phyloP scores from a whole-genome alignment of 2,797 vertebrate genomes.

The Ibycter americanus region DNA sequence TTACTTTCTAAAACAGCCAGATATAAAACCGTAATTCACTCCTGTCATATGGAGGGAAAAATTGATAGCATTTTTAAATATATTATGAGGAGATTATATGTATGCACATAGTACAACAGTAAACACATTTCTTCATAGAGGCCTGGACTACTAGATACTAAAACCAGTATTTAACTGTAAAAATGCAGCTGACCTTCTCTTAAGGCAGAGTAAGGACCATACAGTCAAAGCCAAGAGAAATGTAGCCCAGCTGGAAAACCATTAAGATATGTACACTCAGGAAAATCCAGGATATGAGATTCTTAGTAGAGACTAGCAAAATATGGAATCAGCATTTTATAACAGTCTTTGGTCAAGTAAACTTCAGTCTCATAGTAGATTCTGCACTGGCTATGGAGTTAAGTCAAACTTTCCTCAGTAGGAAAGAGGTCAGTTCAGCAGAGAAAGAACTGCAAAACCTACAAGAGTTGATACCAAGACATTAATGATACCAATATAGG shows the following conservation, averaged over 20 bases:
- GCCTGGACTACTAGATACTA: not conserved
- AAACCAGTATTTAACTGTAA: not conserved
- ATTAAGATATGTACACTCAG: rapidly evolving
- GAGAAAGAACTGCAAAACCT: not conserved
- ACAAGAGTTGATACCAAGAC: not conserved
- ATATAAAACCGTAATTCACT: not conserved
- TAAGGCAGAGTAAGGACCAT: not conserved
- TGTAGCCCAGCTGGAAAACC: not conserved
- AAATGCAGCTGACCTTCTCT: not conserved
- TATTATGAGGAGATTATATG: not conserved
- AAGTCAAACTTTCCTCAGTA: not conserved
- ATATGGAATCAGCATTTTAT: not conserved
- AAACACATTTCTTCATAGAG: not conserved
- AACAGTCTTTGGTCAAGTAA: not conserved
- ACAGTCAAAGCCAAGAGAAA: not conserved
- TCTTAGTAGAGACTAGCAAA: not conserved
- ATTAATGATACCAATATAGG: not conserved
- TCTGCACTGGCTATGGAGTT: not conserved
- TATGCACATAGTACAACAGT: not conserved
- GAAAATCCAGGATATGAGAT: not conserved
- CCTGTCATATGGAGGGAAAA: not conserved
- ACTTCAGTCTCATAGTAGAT: not conserved
- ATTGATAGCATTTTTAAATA: not conserved
- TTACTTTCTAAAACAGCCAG: not conserved
- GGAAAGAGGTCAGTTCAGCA: not conserved